These are phyloP conservation scores for Polypedilum pembai DNA, from an alignment of 1,140 invertebrate species.

Conservation along the genomic window DNA sequence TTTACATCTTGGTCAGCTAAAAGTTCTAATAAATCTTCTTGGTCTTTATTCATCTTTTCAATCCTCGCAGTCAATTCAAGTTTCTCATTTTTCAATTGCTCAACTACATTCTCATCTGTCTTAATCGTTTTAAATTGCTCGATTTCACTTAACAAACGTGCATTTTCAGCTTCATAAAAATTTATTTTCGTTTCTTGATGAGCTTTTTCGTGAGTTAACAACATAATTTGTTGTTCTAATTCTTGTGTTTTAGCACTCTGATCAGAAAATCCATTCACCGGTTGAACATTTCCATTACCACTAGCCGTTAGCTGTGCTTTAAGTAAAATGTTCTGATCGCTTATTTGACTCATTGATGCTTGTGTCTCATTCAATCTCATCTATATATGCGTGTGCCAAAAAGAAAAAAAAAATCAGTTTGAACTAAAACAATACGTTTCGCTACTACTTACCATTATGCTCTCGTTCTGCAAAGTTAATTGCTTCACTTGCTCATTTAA, in stretches of 20 bases:
- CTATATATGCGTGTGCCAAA: conserved; percentile 48
- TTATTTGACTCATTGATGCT: conserved; percentile 64
- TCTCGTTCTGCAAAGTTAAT: conserved; percentile 47
- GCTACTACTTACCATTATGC: conserved; percentile 45
- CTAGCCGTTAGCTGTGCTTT: conserved; percentile 59
- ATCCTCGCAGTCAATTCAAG: conserved; percentile 44
- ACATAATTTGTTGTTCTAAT: conserved; percentile 35
- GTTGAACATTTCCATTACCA: not conserved
- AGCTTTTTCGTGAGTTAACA: conserved; percentile 19
- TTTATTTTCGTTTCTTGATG: not conserved
- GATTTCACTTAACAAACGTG: conserved; percentile 43
- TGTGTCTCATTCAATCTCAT: conserved; percentile 51
- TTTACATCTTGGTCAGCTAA: conserved; percentile 58
- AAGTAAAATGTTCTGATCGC: conserved; percentile 80
- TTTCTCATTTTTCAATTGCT: conserved; percentile 21
- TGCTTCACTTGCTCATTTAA: conserved; percentile 50
- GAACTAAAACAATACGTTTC: conserved; percentile 1
- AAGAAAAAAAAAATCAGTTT: conserved; percentile 33
- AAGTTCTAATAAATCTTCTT: conserved; percentile 81
- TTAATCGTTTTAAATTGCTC: conserved; percentile 37
- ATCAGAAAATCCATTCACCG: conserved; percentile 18
- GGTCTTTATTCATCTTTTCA: conserved; percentile 71
- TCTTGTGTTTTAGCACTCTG: conserved; percentile 33
- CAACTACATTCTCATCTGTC: conserved; percentile 34
- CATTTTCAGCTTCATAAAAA: conserved; percentile 37